Evolutionary conservation across 2,113 vertebrate species (phyloP), one percentile per base, ranked within the genome.

Genomic region (Chroicocephalus ridibundus): DNA sequence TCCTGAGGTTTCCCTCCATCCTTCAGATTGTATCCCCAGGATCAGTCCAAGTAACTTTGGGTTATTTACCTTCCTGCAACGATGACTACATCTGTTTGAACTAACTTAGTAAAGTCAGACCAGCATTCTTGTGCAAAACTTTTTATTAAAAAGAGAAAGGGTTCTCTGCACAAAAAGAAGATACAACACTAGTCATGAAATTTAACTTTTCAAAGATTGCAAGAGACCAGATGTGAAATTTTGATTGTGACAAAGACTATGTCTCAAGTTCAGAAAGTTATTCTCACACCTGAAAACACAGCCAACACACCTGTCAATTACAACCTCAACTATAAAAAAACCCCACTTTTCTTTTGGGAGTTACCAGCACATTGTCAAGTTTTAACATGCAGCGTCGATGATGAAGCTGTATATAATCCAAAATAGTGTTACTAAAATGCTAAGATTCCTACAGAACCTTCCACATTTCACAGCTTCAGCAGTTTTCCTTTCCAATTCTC

Each of bases 111-210:
- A 55, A 55, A 75, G 18, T 36, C 75, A 82, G 52, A 76, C 74
- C 12, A 55, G 46, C 46, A 31, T 20, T 60, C 70, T 60, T 93
- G 82, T 90, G 78, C 64, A 96, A 96, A 94, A 88, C 15, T 17
- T 74, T 97, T 97, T 97, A 97, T 95, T 97, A 97, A 96, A 97
- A 97, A 94, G 61, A 95, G 77, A 82, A 84, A 85, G 78, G 70
- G 87, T 70, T 82, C 78, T 80, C 78, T 70, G 71, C 84, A 95
- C 71, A 93, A 80, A 92, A 89, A 40, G 20, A 15, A 89, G 61
- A 32, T 82, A 80, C 49, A 84, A 51, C 26, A 29, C 44, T 38
- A 66, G 72, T 46, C 25, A 38, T 49, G 80, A 75, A 61, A 66
- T 40, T 26, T 25, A 82, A 77, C 58, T 69, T 68, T 29, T 31